These are phyloP conservation scores for Tragelaphus oryx DNA, from an alignment of 2,797 vertebrate species.

Conservation along the genomic window DNA sequence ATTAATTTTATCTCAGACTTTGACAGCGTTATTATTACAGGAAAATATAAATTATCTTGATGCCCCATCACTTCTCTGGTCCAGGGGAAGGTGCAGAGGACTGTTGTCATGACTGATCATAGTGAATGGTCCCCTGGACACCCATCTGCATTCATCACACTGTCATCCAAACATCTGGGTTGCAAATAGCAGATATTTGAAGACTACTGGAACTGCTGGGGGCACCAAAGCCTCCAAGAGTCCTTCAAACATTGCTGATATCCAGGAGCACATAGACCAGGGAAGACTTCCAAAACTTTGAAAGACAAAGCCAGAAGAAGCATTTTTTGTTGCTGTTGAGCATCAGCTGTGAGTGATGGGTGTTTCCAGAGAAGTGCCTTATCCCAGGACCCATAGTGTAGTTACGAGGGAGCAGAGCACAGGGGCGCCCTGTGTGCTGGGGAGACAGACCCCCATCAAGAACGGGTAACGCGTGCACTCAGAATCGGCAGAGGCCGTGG, in stretches of 20 bases:
- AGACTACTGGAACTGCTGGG: not conserved
- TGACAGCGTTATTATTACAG: too few relatives aligned
- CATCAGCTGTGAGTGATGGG: not conserved
- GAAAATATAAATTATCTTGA: not conserved
- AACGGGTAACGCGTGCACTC: accelerated
- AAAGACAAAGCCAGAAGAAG: not conserved
- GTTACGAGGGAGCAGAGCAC: too few relatives aligned
- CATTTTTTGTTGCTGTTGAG: accelerated
- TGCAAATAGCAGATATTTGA: not conserved
- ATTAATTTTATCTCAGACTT: not conserved
- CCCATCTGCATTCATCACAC: not conserved
- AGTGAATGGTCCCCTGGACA: too few relatives aligned
- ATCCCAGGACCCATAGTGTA: too few relatives aligned
- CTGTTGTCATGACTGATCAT: accelerated
- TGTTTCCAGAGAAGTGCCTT: not conserved
- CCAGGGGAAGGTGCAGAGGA: not conserved
- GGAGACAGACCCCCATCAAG: accelerated
- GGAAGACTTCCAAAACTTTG: too few relatives aligned
- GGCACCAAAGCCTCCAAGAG: not conserved
- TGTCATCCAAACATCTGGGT: not conserved
- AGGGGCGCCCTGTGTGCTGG: not conserved
- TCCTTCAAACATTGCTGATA: not conserved
- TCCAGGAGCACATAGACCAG: not conserved
- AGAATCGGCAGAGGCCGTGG: accelerated
- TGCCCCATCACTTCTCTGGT: not conserved